Evolutionary conservation across 2,113 vertebrate species (phyloP).

Genomic region (Lamprotornis superbus): DNA sequence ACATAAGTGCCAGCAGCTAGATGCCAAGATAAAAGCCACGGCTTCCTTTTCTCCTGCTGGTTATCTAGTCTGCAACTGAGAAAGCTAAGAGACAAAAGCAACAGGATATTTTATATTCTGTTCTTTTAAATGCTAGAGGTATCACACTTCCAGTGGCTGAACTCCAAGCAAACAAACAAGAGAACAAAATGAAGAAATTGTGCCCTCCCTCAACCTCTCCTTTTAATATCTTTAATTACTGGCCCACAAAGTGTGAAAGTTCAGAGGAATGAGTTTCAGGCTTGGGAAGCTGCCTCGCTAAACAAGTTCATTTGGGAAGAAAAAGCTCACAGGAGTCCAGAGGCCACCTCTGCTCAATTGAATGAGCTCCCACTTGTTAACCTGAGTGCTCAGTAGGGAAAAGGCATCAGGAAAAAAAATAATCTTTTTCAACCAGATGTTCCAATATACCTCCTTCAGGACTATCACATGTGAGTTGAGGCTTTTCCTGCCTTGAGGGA

Average conservation of each 20-base stretch:
- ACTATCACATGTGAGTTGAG: neutral
- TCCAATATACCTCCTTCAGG: neutral
- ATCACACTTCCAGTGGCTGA: neutral
- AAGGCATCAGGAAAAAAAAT: neutral
- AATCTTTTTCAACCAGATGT: neutral
- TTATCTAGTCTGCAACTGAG: neutral
- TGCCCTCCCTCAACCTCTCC: neutral
- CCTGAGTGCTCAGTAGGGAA: neutral
- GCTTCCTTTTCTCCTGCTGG: conserved; percentile 35
- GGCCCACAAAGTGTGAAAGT: neutral
- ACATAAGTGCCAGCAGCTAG: conserved; percentile 4
- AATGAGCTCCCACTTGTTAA: neutral
- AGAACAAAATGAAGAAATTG: neutral
- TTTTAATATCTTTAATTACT: conserved; percentile 15
- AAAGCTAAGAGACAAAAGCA: conserved; percentile 4
- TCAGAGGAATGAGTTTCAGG: neutral
- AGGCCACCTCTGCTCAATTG: neutral
- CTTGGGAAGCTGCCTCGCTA: neutral
- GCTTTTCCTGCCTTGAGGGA: neutral
- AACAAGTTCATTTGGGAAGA: neutral
- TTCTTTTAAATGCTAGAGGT: neutral
- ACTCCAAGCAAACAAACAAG: neutral
- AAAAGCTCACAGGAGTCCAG: neutral
- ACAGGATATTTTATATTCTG: neutral
- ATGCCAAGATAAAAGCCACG: conserved; percentile 41